Percentiles rank a stretch among this genome's conserved stretches.
These are phyloP conservation scores for Cryptoprocta ferox DNA, from an alignment of 2,797 vertebrate species.

Conservation along the genomic window DNA sequence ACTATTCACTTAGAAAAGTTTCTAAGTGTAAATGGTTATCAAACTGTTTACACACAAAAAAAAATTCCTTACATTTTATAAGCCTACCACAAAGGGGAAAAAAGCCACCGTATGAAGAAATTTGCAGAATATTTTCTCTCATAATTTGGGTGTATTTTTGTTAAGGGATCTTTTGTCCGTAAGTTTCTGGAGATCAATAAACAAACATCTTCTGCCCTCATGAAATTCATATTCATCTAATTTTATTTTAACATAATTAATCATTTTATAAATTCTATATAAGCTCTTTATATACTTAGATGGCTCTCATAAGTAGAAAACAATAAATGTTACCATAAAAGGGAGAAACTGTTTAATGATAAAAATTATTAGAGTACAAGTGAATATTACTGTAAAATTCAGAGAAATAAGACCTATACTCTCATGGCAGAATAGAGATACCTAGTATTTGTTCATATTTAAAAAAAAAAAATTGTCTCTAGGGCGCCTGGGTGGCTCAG, in stretches of 20 bases:
- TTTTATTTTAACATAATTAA: not conserved
- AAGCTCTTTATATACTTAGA: not conserved
- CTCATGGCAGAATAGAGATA: not conserved
- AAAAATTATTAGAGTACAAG: not conserved
- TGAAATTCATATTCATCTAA: not conserved
- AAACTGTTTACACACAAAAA: not conserved
- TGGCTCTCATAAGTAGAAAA: not conserved
- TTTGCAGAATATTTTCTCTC: not conserved
- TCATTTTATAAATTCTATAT: not conserved
- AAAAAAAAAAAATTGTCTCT: not conserved
- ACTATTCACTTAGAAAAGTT: not conserved
- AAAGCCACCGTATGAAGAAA: not conserved
- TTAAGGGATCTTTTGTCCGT: not conserved
- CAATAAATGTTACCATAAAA: not conserved
- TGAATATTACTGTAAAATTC: not conserved
- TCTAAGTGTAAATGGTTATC: not conserved
- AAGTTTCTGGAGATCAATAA: not conserved
- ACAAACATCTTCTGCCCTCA: not conserved
- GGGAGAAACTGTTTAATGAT: not conserved
- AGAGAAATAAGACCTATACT: not conserved
- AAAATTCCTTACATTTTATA: not conserved
- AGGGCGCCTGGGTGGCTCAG: no score
- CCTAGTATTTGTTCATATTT: not conserved
- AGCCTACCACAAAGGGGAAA: not conserved
- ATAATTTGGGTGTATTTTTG: not conserved